Percentiles rank a stretch among this genome's conserved stretches.
These are phyloP conservation scores for Heteromyza rotundicornis DNA, from an alignment of 2,888 invertebrate species.

Conservation along the genomic window DNA sequence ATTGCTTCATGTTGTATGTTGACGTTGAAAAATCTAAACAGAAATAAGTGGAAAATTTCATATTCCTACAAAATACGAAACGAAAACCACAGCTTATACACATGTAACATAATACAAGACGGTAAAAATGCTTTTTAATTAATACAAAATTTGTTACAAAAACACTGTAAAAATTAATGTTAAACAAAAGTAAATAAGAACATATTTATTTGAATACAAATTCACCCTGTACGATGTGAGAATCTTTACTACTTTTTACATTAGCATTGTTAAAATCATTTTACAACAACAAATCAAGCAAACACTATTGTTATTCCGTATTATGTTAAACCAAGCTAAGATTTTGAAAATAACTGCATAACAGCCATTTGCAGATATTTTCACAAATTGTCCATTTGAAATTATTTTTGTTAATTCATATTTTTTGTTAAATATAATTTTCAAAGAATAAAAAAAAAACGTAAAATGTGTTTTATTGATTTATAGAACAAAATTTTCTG, in stretches of 20 bases:
- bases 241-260: too few species aligned
- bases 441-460: background rate
- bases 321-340: too few species aligned
- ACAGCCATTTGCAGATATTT: conserved; percentile 50
- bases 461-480: background rate
- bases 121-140: conserved; percentile 49
- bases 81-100: too few species aligned
- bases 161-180: background rate
- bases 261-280: too few species aligned
- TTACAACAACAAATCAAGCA: too few species aligned
- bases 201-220: conserved; percentile 5
- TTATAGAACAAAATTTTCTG: too few species aligned
- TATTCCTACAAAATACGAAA: conserved; percentile 3
- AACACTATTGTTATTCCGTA: too few species aligned
- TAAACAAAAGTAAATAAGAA: background rate
- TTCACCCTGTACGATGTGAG: conserved; percentile 45
- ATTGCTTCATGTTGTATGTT: too few species aligned
- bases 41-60: background rate
- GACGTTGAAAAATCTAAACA: background rate
- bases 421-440: conserved; percentile 5
- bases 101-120: conserved; percentile 29
- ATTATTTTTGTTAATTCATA: conserved; percentile 14
- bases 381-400: conserved; percentile 17
- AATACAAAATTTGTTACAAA: background rate
- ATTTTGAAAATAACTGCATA: conserved; percentile 39